Base-by-base conservation (phyloP, 2,797 vertebrate genomes). In the Anabas testudineus region DNA sequence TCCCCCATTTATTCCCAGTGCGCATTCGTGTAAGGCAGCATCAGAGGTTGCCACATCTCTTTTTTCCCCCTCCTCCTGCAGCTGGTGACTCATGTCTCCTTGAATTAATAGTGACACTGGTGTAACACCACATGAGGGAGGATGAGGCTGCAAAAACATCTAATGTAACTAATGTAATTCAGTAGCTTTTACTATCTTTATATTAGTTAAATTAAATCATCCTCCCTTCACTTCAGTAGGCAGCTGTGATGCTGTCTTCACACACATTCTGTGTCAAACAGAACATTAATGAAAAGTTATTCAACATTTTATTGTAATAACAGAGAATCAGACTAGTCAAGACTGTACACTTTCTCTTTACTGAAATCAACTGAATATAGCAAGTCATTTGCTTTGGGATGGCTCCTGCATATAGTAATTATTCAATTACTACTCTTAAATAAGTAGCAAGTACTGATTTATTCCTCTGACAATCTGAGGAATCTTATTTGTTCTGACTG, bases 21-120 rank as follows among this genome's bases (percentile, higher is more conserved):
- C 63, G 71, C 69, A 74, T 10, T n/a, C 0, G n/a, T n/a, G 1
- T 6, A 12, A 13, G 61, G 63, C 80, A 83, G 76, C 75, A 69
- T 62, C 81, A 64, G 36, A 21, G 53, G 49, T 55, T 18, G 2
- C 55, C 43, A 68, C 76, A 54, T 60, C 69, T 21, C 21, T 21
- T 2, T 13, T 57, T 72, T 37, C 37, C 30, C n/a, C 36, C 36
- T 14, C 65, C 67, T 64, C 73, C 71, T 67, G 70, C 36, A 2
- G 54, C 67, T 66, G 68, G 67, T 81, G 83, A 82, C 77, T 81
- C 74, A 72, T 21, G 53, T 62, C 58, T 79, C 61, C 12, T 3
- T 64, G 53, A 36, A 78, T 84, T 22, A 26, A 51, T 16, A 32
- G 70, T 60, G 68, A 75, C 77, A 81, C 46, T 37, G 24, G 56